Base-by-base conservation (phyloP, 2,113 vertebrate species). In the Gambusia affinis region DNA sequence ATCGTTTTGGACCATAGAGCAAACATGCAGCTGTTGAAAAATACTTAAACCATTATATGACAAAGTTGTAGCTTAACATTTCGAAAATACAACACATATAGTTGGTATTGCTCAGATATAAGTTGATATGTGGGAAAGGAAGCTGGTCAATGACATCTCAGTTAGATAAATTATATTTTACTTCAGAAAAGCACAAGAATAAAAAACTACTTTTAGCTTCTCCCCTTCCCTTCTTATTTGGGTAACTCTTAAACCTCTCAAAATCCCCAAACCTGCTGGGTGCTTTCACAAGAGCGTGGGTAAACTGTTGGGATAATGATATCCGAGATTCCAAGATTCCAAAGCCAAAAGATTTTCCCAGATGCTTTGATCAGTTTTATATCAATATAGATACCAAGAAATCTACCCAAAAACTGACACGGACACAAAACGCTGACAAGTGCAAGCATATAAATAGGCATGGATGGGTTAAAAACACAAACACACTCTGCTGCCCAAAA, bases 401-500 rank as follows among this genome's bases (percentile, higher is more conserved):
- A 30, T 64, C 57, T 66, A 72, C 42, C 71, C 67, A 60, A n/a
- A 75, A 68, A 60, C 42, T 65, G 19, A 67, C 7, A 67, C 37
- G 28, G 33, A 39, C 11, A 27, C 28, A 11, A 29, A 4, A 19
- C 12, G 28, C 29, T 31, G 30, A 31, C 17, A 64, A 15, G 15
- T 17, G 31, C 28, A 63, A 12, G 15, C 4, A 33, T 1, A 22
- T 57, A 68, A 28, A 81, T 64, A 64, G 64, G 68, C 28, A 70
- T 8, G 69, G 29, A 71, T 33, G 47, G 51, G 51, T 57, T 37
- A 65, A 22, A 77, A 28, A 76, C 15, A 69, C 27, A 47, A n/a
- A 64, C 47, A 65, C 54, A 71, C 76, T 62, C 65, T 63, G 73
- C 67, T 54, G 81, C 72, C 81, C 64, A 76, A 89, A 85, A 90